phyloP scores from a whole-genome alignment of 2,888 invertebrate genomes.

The Cetonia aurata region DNA sequence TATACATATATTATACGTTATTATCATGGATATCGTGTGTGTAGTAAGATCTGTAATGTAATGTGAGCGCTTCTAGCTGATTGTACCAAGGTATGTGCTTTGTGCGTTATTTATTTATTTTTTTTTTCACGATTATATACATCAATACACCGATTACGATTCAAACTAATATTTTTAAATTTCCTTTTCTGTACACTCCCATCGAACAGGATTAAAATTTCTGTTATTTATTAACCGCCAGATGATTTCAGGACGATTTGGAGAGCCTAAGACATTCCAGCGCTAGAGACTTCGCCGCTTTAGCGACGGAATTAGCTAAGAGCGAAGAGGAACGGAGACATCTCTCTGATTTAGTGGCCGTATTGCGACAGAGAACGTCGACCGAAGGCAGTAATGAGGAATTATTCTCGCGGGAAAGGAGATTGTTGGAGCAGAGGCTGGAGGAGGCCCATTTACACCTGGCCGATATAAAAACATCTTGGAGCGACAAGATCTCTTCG shows the following conservation, averaged over 20 bases:
- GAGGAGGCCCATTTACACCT: conserved; percentile 89
- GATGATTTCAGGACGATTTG: conserved; percentile 77
- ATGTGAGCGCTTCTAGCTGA: conserved; percentile 60
- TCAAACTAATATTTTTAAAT: conserved; percentile 7
- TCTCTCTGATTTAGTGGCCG: conserved; percentile 74
- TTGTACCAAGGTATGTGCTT: conserved; percentile 66
- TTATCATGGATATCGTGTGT: conserved; percentile 42
- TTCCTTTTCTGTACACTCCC: not conserved
- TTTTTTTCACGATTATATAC: conserved; percentile 37
- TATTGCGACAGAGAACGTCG: conserved; percentile 68
- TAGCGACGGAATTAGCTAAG: conserved; percentile 78
- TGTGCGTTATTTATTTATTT: conserved; percentile 49
- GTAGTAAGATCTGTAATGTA: conserved; percentile 49
- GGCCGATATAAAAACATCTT: conserved; percentile 90
- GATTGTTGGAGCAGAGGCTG: conserved; percentile 80
- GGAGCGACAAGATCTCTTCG: conserved; percentile 91
- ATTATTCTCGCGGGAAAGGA: conserved; percentile 73
- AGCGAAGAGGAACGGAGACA: conserved; percentile 83
- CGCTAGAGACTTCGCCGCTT: conserved; percentile 77
- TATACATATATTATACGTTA: conserved; percentile 15
- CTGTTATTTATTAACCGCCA: conserved; percentile 17
- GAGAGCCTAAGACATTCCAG: conserved; percentile 81
- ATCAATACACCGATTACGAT: conserved; percentile 3
- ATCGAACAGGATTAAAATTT: not conserved
- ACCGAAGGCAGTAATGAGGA: conserved; percentile 68